Conservation (phyloP, 2,888 invertebrate species). For the Eustalomyia histrio region DNA sequence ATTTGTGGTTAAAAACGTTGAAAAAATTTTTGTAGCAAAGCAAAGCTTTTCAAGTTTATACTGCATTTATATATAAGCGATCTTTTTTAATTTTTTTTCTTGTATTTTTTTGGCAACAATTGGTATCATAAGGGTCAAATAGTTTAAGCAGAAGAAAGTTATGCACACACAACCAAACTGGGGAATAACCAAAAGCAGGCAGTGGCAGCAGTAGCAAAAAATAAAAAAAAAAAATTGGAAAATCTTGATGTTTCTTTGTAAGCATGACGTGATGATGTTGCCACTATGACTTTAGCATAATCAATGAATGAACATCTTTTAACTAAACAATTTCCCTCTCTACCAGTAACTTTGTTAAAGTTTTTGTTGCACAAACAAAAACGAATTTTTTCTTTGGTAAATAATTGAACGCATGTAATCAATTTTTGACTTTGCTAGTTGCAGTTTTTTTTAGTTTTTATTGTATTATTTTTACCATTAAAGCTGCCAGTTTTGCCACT, state of each 20-base stretch:
- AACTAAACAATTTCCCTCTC: constrained; percentile 40
- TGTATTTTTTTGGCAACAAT: constrained; percentile 39
- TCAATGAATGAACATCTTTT: constrained; percentile 57
- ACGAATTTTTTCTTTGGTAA: constrained; percentile 35
- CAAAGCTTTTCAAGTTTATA: constrained; percentile 32
- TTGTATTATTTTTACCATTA: background rate
- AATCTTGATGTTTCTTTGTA: constrained; percentile 32
- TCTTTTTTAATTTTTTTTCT: constrained; percentile 21
- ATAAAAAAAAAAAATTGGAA: constrained; percentile 15
- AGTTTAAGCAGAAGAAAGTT: constrained; percentile 66
- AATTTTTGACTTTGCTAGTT: constrained; percentile 37
- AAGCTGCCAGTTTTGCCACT: constrained; percentile 60
- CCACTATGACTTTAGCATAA: constrained; percentile 63
- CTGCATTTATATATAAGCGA: constrained; percentile 39
- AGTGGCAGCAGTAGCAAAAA: constrained; percentile 21
- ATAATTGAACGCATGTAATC: constrained; percentile 65
- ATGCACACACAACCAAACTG: constrained; percentile 46
- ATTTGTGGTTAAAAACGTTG: constrained; percentile 7
- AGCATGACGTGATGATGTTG: constrained; percentile 60
- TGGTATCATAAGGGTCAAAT: constrained; percentile 63
- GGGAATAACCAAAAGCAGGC: constrained; percentile 15
- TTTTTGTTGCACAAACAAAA: constrained; percentile 25
- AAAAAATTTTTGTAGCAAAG: background rate
- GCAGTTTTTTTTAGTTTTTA: background rate
- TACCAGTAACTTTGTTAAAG: constrained; percentile 20